Percentiles rank a stretch among this genome's conserved stretches.
phyloP scores from a whole-genome alignment of 2,888 invertebrate species.

The Melinopterus prodromus region DNA sequence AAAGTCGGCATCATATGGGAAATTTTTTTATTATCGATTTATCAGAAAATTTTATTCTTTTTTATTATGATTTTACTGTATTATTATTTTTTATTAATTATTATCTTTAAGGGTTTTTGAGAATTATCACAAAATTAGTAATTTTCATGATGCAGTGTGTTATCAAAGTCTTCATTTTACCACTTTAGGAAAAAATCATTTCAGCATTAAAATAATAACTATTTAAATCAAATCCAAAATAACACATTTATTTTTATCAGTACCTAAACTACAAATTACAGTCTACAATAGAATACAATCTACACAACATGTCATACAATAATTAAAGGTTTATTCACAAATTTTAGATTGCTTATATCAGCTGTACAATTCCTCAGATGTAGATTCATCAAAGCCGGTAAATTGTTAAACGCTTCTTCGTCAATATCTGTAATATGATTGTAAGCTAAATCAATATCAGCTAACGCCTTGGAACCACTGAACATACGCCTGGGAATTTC shows the following conservation, averaged over 20 bases:
- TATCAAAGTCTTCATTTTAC: no score
- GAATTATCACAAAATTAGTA: no score
- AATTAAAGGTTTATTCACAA: constrained; percentile 15
- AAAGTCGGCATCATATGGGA: no score
- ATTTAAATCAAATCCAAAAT: neutral
- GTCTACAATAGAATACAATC: neutral
- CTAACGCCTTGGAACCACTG: constrained; percentile 33
- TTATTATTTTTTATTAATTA: no score
- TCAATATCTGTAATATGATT: constrained; percentile 40
- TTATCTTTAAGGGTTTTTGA: no score
- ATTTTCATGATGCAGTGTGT: no score
- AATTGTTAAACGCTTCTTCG: constrained; percentile 39
- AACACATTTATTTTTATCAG: neutral
- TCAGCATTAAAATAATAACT: neutral
- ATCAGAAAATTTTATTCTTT: no score
- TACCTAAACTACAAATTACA: neutral
- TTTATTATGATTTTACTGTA: no score
- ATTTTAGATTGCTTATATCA: constrained; percentile 17
- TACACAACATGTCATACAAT: constrained; percentile 19
- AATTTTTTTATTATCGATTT: no score
- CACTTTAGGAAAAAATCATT: no score
- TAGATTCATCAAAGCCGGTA: constrained; percentile 39
- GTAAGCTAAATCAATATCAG: constrained; percentile 42
- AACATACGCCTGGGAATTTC: constrained; percentile 36
- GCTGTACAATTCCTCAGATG: constrained; percentile 36